These are phyloP conservation scores for Mycteria americana DNA, from an alignment of 2,797 vertebrate species.

Conservation along the genomic window DNA sequence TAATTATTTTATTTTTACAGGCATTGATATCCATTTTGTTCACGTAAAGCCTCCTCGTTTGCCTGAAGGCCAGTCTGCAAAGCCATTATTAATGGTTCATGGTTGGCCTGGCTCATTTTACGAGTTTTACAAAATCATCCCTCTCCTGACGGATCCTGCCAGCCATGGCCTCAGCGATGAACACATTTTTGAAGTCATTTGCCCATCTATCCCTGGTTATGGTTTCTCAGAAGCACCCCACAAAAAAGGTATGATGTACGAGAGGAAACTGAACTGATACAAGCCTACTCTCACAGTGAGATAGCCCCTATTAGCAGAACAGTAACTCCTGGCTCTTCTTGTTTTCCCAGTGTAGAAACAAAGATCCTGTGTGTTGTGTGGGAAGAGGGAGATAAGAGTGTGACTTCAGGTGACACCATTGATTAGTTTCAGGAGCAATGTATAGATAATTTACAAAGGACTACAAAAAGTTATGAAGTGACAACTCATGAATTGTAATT, in stretches of 20 bases:
- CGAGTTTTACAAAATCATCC: constrained; percentile 80
- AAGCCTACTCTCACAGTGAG: neutral
- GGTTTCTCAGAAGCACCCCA: constrained; percentile 78
- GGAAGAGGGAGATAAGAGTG: neutral
- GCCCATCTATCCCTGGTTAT: constrained; percentile 81
- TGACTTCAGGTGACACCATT: neutral
- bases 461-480: neutral
- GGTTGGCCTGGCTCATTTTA: constrained; percentile 82
- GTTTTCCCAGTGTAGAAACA: neutral
- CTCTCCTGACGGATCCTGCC: constrained; percentile 74
- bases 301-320: neutral
- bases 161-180: constrained; percentile 59
- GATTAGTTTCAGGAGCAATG: neutral
- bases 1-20: constrained; percentile 55
- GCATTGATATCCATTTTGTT: constrained; percentile 79
- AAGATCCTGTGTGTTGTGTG: neutral
- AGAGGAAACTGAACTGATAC: neutral
- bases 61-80: constrained; percentile 51
- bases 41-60: constrained; percentile 67
- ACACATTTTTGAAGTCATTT: constrained; percentile 76
- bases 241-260: constrained; percentile 71
- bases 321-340: neutral
- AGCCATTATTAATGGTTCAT: constrained; percentile 78
- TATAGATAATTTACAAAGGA: neutral
- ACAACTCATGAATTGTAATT: neutral